Base-by-base conservation (phyloP, 2,797 vertebrate genomes). In the Fistularia commersonii region DNA sequence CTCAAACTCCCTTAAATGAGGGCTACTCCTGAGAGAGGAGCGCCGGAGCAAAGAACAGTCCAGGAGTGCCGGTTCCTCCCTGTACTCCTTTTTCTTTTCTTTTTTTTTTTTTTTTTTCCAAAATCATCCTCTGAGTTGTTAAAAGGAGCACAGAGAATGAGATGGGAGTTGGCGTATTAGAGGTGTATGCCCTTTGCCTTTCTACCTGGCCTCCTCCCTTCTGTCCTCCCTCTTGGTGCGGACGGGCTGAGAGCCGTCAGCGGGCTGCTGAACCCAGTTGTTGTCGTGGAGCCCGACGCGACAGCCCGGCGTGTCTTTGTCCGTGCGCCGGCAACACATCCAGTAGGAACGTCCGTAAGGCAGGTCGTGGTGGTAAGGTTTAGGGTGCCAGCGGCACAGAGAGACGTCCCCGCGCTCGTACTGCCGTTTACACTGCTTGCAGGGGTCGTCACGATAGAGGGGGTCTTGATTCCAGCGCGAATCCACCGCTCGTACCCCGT, bases 341-440 rank as follows among this genome's bases (percentile, higher is more conserved):
- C 97, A 99, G 72, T 98, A 99, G 51, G 97, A 98, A 2, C 97
- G 92, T 87, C 96, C 97, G 0, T 98, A 99, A 90, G 96, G 96
- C 88, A 99, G 90, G 91, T 99, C 97, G 6, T 98, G 97, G 93
- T 98, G 97, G 88, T 98, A 99, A 86, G 97, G 97, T 81, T 99
- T 98, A 79, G 96, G 95, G 84, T 98, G 97, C 97, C 96, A 99
- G 5, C 97, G 91, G 85, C 96, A 99, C 41, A 98, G 89, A 0
- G 96, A 98, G 49, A 98, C 95, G 0, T 99, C 96, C 5, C 96
- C 97, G 0, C 91, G 90, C 81, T 92, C 91, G 3, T 96, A 97
- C 0, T 89, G 91, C 62, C 93, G 93, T 79, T 93, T 93, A 72
- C 97, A 98, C 86, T 98, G 97, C 82, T 99, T 99, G 81, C 97